Evolutionary conservation across 1,140 invertebrate species (phyloP).

Genomic region (Triops cancriformis): DNA sequence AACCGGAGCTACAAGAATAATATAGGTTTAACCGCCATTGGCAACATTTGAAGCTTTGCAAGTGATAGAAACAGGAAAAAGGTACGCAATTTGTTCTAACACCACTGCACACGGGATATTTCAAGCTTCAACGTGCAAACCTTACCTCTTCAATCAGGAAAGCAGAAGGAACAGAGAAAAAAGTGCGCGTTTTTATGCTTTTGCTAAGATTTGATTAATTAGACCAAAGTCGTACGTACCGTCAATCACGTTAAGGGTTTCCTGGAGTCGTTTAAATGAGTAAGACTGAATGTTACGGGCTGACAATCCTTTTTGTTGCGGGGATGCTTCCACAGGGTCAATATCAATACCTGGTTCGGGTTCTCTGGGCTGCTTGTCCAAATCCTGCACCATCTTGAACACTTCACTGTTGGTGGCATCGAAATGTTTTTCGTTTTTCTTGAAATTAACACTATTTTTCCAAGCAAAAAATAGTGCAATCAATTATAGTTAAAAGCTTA

Average conservation of each 20-base stretch:
- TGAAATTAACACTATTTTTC: slow-evolving; percentile 76
- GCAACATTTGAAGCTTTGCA: neutral
- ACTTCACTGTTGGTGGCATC: slow-evolving; percentile 79
- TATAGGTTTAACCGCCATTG: neutral
- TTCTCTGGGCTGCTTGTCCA: slow-evolving; percentile 66
- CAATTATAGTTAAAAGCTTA: neutral
- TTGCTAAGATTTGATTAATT: neutral
- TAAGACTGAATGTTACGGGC: slow-evolving; percentile 28
- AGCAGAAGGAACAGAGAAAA: neutral
- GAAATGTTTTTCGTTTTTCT: slow-evolving; percentile 86
- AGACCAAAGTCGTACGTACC: neutral
- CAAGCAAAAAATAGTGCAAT: neutral
- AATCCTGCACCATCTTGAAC: slow-evolving; percentile 83
- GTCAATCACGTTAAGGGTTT: slow-evolving; percentile 17
- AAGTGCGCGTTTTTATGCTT: neutral
- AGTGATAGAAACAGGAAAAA: neutral
- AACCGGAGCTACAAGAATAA: neutral
- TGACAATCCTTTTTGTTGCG: slow-evolving; percentile 24
- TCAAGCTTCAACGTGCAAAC: neutral
- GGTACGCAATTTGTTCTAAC: neutral
- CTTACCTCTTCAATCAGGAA: slow-evolving; percentile 13
- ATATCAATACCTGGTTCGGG: slow-evolving; percentile 56
- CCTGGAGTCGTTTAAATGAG: slow-evolving; percentile 29
- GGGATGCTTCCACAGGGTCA: slow-evolving; percentile 31
- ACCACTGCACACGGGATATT: neutral